These are phyloP conservation scores for Atopsyche davidsoni DNA, from an alignment of 1,140 invertebrate genomes.

Conservation along the genomic window DNA sequence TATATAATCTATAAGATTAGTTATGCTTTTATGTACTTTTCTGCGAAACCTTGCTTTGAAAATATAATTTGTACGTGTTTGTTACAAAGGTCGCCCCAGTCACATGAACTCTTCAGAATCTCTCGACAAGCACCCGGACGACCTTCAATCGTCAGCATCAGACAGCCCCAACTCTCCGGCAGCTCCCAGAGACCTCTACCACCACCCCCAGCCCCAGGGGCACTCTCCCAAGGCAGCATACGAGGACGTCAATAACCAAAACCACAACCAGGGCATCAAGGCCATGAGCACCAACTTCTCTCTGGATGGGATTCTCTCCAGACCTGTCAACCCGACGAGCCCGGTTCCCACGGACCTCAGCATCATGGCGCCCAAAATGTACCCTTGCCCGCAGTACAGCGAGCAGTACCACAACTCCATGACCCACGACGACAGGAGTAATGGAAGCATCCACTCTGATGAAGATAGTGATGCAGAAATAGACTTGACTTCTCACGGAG, in stretches of 20 bases:
- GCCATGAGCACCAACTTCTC: slow-evolving; percentile 17
- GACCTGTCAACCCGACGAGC: slow-evolving; percentile 20
- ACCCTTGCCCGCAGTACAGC: slow-evolving; percentile 32
- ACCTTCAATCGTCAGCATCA: slow-evolving; percentile 5
- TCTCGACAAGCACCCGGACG: slow-evolving; percentile 14
- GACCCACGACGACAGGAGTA: slow-evolving; percentile 31
- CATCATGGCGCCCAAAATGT: slow-evolving; percentile 35
- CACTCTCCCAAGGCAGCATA: neutral
- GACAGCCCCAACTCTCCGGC: slow-evolving; percentile 6
- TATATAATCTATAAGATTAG: too few relatives aligned
- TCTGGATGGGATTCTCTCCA: slow-evolving; percentile 22
- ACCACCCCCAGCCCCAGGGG: slow-evolving; percentile 1
- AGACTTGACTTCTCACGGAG: slow-evolving; percentile 45
- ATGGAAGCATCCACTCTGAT: slow-evolving; percentile 35
- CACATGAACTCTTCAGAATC: slow-evolving; percentile 24
- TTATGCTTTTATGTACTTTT: too few relatives aligned
- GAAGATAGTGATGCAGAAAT: slow-evolving; percentile 47
- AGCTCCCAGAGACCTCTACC: slow-evolving; percentile 17
- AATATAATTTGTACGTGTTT: too few relatives aligned
- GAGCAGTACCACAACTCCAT: slow-evolving; percentile 40
- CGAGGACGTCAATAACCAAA: slow-evolving; percentile 6
- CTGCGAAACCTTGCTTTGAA: too few relatives aligned
- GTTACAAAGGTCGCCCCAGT: slow-evolving; percentile 21
- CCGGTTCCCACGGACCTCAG: slow-evolving; percentile 44
- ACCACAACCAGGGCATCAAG: slow-evolving; percentile 6